Conservation (phyloP, 1,140 invertebrate species). For the Saccostrea glomerata region DNA sequence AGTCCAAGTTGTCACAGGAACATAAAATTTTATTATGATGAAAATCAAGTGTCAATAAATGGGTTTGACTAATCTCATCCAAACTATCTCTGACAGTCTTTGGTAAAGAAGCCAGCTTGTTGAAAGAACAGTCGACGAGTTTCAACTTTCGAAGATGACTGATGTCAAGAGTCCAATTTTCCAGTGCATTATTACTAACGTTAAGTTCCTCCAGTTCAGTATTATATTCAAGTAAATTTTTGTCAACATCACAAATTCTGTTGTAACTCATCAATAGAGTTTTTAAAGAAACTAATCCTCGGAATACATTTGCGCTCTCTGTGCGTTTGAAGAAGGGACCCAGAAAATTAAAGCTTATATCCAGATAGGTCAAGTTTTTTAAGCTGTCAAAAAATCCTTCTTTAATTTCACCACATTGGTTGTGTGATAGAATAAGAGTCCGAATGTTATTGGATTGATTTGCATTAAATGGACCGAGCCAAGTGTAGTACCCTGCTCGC, state of each 20-base stretch:
- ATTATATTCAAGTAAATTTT: background rate
- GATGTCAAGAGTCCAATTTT: background rate
- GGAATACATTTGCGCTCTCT: background rate
- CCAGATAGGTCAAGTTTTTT: background rate
- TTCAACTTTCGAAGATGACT: background rate
- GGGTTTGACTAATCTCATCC: background rate
- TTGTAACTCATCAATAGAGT: background rate
- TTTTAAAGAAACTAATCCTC: background rate
- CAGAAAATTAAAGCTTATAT: constrained; percentile 6
- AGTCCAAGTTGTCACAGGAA: background rate
- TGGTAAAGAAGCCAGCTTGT: background rate
- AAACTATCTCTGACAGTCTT: background rate
- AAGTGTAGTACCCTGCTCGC: background rate
- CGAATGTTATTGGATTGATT: background rate
- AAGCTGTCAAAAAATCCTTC: constrained; percentile 10
- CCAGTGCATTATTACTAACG: background rate
- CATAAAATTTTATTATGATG: background rate
- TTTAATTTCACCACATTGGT: background rate
- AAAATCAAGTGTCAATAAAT: background rate
- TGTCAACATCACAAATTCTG: background rate
- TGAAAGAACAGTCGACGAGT: constrained; percentile 5
- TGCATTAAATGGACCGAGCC: background rate
- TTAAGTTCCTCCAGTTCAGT: background rate
- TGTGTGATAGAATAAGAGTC: background rate
- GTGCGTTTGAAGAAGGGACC: background rate